Conservation (phyloP, 2,888 invertebrate species). For the Lithosia quadra region DNA sequence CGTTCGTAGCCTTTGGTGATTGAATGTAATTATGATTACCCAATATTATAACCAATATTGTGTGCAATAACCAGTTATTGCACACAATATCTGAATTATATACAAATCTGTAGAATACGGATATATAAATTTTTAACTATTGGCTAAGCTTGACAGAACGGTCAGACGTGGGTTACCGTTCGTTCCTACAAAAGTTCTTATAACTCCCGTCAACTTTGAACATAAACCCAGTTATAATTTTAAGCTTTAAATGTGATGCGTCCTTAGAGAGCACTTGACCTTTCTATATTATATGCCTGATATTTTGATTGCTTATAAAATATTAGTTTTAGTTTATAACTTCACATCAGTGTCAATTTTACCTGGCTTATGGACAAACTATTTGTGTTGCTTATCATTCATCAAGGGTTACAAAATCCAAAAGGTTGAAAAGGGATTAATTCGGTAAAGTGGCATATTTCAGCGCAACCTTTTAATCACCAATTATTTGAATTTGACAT, state of each 20-base stretch:
- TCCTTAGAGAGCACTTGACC: background rate
- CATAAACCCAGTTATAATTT: background rate
- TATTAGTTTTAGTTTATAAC: background rate
- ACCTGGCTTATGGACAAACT: background rate
- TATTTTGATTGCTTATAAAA: conserved; percentile 2
- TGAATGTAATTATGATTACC: background rate
- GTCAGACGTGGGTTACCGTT: background rate
- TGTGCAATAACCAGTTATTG: background rate
- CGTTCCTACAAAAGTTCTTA: background rate
- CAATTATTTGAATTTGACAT: too few species aligned
- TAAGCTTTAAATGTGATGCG: background rate
- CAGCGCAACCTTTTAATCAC: too few species aligned
- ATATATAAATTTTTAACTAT: background rate
- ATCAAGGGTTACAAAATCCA: background rate
- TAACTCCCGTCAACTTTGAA: background rate
- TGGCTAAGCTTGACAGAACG: background rate
- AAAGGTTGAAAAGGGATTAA: background rate
- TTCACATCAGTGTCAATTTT: background rate
- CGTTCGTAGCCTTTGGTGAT: background rate
- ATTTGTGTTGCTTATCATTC: background rate
- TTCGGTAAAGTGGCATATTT: background rate
- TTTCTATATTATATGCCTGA: background rate
- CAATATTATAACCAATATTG: background rate
- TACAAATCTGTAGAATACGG: background rate
- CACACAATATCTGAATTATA: background rate